A percentile compares a stretch with the other conserved stretches of the same genome.
Conservation (phyloP, 2,113 vertebrate species). For the Poecilia latipinna region DNA sequence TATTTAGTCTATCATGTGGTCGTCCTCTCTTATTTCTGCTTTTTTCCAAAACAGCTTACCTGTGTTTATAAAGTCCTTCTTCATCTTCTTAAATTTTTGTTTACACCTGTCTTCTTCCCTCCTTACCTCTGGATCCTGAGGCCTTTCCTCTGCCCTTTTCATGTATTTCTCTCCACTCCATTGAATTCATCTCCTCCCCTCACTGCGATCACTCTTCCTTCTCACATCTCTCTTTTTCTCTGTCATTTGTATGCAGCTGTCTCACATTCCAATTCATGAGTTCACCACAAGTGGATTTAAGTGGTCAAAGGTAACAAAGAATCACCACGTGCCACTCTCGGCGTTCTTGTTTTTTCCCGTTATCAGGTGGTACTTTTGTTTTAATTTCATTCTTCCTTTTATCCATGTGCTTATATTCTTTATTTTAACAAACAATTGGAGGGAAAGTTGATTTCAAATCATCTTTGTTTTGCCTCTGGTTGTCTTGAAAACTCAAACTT, state of each 20-base stretch:
- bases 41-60: not conserved
- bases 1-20: conserved; percentile 21
- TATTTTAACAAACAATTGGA: not conserved
- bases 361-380: not conserved
- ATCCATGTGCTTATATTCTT: not conserved
- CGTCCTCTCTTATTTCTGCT: conserved; percentile 1
- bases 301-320: conserved; percentile 77
- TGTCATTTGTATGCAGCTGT: conserved; percentile 65
- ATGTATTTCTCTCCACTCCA: not conserved
- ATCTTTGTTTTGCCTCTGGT: conserved; percentile 4
- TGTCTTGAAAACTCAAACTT: not conserved
- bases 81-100: not conserved
- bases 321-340: conserved; percentile 19
- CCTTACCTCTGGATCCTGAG: not conserved
- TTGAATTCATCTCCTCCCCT: not conserved
- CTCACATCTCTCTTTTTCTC: conserved; percentile 38
- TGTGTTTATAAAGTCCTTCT: not conserved
- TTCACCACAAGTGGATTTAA: conserved; percentile 72
- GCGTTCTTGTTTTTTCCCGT: not conserved
- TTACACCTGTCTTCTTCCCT: not conserved
- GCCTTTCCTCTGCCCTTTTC: not conserved
- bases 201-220: conserved; percentile 11
- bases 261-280: conserved; percentile 71
- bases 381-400: not conserved
- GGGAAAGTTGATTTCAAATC: not conserved